These are phyloP conservation scores for Apis cerana DNA, from an alignment of 1,140 invertebrate species.

Conservation along the genomic window DNA sequence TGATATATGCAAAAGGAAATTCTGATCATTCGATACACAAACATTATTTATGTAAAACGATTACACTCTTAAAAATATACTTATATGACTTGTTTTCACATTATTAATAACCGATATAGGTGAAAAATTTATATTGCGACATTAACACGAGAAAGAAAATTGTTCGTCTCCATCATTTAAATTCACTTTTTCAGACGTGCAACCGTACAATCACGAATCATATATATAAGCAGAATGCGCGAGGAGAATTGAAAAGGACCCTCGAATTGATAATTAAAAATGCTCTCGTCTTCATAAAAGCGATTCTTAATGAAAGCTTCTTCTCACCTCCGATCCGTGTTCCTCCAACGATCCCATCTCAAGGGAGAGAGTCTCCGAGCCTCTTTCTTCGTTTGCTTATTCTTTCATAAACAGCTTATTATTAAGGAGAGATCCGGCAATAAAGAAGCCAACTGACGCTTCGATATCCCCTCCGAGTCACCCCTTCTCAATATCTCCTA, in stretches of 20 bases:
- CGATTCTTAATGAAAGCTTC: slow-evolving; percentile 5
- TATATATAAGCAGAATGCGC: no score
- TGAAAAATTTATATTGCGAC: no score
- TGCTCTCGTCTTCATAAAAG: not conserved
- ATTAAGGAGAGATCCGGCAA: slow-evolving; percentile 30
- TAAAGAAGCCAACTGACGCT: slow-evolving; percentile 12
- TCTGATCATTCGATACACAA: no score
- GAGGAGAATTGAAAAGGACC: slow-evolving; percentile 1
- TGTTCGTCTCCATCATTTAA: no score
- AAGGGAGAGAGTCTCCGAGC: not conserved
- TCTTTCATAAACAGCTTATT: slow-evolving; percentile 28
- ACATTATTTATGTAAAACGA: no score
- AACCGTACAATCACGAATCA: no score
- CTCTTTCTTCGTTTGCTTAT: not conserved
- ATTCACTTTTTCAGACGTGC: no score
- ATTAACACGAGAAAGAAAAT: no score
- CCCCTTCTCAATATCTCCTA: not conserved
- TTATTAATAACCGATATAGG: no score
- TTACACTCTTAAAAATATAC: no score
- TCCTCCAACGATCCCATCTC: not conserved
- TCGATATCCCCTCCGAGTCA: not conserved
- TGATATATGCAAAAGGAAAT: no score
- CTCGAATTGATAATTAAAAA: slow-evolving; percentile 13
- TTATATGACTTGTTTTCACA: no score
- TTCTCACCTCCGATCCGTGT: slow-evolving; percentile 9